Base-by-base conservation (phyloP, 2,113 vertebrate genomes). In the Cynocephalus volans region DNA sequence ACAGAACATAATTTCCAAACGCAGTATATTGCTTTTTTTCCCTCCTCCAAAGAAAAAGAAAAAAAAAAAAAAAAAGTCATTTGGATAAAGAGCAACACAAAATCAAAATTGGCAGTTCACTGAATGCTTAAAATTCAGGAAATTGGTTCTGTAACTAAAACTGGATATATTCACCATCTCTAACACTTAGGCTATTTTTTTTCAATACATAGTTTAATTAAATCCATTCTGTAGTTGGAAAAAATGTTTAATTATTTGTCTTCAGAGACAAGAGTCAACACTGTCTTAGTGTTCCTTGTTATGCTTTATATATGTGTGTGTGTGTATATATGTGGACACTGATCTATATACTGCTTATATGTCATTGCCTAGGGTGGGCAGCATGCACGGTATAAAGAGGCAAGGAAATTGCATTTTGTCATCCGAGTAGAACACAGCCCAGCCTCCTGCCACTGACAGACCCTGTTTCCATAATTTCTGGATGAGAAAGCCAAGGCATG, bases 131-230 rank as follows among this genome's bases (percentile, higher is more conserved):
- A 73, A 93, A 88, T 97, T 97, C 98, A 98, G 97, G 92, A 98
- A 98, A 98, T 96, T 95, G 96, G 90, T 98, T 98, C 80, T 98
- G 93, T 97, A 98, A 98, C 91, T 98, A 97, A 98, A 98, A 98
- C 83, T 58, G 19, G 96, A 97, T 97, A 98, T 97, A 98, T 56
- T 98, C 98, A 98, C 97, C 98, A 98, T 98, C 86, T 97, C 97
- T 98, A 98, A 98, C 97, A 98, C 77, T 92, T 97, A 98, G 95
- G 94, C 96, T 98, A 98, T 97, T 97, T 98, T 95, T 94, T 93
- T 81, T 89, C 92, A 98, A 98, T 98, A 98, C 96, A 97, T 91
- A 98, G 88, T 97, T 98, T 97, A 97, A 97, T 98, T 97, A 98
- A 98, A 98, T 98, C 97, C 97, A 98, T 98, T 97, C 98, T 98